Conservation (phyloP, 1,140 invertebrate genomes). For the Zaprionus inermis region DNA sequence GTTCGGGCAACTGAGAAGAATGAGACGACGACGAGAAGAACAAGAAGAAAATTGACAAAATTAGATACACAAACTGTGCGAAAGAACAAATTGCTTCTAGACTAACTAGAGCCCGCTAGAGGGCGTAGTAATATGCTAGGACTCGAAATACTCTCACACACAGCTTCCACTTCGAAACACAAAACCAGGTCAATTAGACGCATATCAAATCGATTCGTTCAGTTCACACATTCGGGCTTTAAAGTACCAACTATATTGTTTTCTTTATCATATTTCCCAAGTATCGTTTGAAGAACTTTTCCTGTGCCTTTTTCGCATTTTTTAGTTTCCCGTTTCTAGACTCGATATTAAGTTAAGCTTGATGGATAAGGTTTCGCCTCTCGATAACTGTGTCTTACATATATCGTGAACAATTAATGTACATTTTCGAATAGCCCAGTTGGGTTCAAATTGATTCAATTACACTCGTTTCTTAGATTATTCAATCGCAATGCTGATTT, state of each 20-base stretch:
- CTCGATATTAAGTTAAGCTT: conserved; percentile 47
- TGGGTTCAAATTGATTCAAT: conserved; percentile 36
- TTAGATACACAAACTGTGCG: conserved; percentile 27
- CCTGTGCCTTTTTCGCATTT: conserved; percentile 65
- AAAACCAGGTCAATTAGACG: conserved; percentile 67
- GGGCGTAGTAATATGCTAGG: conserved; percentile 32
- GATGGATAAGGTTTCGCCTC: conserved; percentile 65
- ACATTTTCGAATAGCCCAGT: conserved; percentile 21
- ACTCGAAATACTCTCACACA: conserved; percentile 16
- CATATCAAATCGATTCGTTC: conserved; percentile 53
- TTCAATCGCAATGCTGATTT: conserved; percentile 50
- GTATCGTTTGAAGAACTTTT: conserved; percentile 33
- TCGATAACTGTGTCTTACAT: conserved; percentile 21
- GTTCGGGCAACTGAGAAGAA: conserved; percentile 31
- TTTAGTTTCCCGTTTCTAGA: conserved; percentile 38
- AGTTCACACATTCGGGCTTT: conserved; percentile 26
- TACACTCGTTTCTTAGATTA: conserved; percentile 41
- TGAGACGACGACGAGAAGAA: too few relatives aligned
- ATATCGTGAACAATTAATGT: conserved; percentile 19
- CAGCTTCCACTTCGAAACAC: conserved; percentile 25
- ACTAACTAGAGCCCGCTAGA: conserved; percentile 36
- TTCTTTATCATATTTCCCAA: too few relatives aligned
- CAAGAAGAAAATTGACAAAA: conserved; percentile 4
- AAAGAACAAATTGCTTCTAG: conserved; percentile 51
- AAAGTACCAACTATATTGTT: conserved; percentile 1